Evolutionary conservation across 2,888 invertebrate genomes (phyloP).

Genomic region (Pachymerium ferrugineum): DNA sequence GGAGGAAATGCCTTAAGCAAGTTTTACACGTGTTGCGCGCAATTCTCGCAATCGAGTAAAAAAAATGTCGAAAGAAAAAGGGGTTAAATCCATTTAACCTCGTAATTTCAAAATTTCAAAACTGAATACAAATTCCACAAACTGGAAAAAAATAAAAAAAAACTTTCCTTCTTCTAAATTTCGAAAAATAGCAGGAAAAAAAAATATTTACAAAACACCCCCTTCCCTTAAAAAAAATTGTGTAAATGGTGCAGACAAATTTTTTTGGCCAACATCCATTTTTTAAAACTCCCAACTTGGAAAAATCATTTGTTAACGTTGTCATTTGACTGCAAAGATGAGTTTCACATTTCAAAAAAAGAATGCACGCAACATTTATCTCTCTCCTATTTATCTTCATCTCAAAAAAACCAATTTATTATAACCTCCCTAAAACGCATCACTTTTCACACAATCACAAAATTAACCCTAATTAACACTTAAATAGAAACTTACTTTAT

Average conservation of each 20-base stretch:
- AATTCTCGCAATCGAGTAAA: neutral
- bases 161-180: no score
- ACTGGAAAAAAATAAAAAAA: neutral
- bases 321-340: slow-evolving; percentile 7
- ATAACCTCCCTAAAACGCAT: no score
- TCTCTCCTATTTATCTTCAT: neutral
- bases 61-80: neutral
- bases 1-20: neutral
- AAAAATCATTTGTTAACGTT: slow-evolving; percentile 14
- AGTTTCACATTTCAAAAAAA: neutral
- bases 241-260: neutral
- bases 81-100: neutral
- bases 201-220: no score
- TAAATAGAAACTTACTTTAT: slow-evolving; percentile 27
- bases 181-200: no score
- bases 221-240: no score
- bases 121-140: neutral
- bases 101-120: neutral
- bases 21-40: neutral
- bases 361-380: neutral
- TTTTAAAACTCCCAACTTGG: neutral
- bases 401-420: neutral
- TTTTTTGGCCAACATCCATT: neutral
- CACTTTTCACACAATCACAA: no score
- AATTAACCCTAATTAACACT: slow-evolving; percentile 54